Evolutionary conservation across 2,113 vertebrate species (phyloP).

Genomic region (Lynx canadensis): DNA sequence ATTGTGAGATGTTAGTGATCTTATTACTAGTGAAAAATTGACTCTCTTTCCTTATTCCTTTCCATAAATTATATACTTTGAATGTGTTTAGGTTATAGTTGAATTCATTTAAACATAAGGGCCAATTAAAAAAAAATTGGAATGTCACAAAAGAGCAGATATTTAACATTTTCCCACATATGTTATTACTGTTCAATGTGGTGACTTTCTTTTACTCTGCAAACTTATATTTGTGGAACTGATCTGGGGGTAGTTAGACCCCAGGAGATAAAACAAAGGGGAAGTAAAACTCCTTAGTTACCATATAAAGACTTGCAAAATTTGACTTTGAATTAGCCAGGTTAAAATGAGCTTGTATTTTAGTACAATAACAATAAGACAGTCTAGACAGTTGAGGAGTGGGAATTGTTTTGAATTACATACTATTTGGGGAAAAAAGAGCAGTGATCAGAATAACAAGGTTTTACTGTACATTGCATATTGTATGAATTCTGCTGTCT

Average conservation of each 20-base stretch:
- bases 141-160: background rate
- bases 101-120: slow-evolving; percentile 39
- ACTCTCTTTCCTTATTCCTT: background rate
- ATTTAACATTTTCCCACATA: background rate
- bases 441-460: slow-evolving; percentile 36
- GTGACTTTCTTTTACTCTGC: slow-evolving; percentile 46
- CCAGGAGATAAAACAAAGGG: slow-evolving; percentile 12
- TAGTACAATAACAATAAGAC: slow-evolving; percentile 64
- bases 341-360: slow-evolving; percentile 67
- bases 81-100: slow-evolving; percentile 27
- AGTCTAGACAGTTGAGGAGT: slow-evolving; percentile 32
- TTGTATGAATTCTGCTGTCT: slow-evolving; percentile 31
- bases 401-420: slow-evolving; percentile 71
- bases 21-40: slow-evolving; percentile 17
- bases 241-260: slow-evolving; percentile 28
- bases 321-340: slow-evolving; percentile 67
- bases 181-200: background rate
- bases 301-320: slow-evolving; percentile 31
- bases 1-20: background rate
- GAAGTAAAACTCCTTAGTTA: slow-evolving; percentile 50
- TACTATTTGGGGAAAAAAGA: slow-evolving; percentile 39
- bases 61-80: background rate
- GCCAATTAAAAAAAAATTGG: background rate
- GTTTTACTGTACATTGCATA: slow-evolving; percentile 15
- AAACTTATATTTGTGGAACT: slow-evolving; percentile 16